Evolutionary conservation across 53 echinoderm and acorn worm species (phyloP).

Genomic region (Crossaster papposus): DNA sequence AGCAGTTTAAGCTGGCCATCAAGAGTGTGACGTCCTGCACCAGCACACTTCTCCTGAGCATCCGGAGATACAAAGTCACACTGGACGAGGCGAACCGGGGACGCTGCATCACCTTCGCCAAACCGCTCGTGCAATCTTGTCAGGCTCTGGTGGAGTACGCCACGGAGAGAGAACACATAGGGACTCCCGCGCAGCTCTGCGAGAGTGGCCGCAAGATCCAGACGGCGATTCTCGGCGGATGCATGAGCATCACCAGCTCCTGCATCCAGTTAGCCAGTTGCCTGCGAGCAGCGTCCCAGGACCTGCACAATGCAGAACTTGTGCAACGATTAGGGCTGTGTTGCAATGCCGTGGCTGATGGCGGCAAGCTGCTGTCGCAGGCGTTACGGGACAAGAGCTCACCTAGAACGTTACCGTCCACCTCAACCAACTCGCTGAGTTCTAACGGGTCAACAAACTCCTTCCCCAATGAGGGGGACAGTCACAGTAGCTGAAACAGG

Average conservation of each 20-base stretch:
- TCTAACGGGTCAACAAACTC: slow-evolving; percentile 60
- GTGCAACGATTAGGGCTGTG: slow-evolving; percentile 73
- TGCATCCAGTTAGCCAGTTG: slow-evolving; percentile 82
- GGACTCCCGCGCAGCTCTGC: slow-evolving; percentile 77
- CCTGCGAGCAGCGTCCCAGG: slow-evolving; percentile 76
- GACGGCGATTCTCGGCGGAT: slow-evolving; percentile 87
- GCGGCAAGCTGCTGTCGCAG: slow-evolving; percentile 82
- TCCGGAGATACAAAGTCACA: slow-evolving; percentile 79
- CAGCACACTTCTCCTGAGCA: slow-evolving; percentile 80
- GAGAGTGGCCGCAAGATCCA: slow-evolving; percentile 79
- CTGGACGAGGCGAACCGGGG: slow-evolving; percentile 81
- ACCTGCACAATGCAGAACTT: slow-evolving; percentile 71
- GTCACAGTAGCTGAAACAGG: slow-evolving; percentile 44
- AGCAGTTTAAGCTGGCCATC: slow-evolving; percentile 89
- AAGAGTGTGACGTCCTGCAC: slow-evolving; percentile 95
- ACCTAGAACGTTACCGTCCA: slow-evolving; percentile 84
- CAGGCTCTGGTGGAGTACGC: slow-evolving; percentile 93
- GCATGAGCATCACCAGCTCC: slow-evolving; percentile 96
- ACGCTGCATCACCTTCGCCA: slow-evolving; percentile 86
- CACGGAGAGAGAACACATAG: slow-evolving; percentile 91
- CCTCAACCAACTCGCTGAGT: slow-evolving; percentile 56
- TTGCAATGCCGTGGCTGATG: slow-evolving; percentile 84
- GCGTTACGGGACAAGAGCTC: slow-evolving; percentile 90
- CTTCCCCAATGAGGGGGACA: slow-evolving; percentile 43
- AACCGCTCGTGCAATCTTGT: slow-evolving; percentile 94